These are phyloP conservation scores for Catalaphyllia jardinei DNA, from an alignment of 64 coral and sea anemone genomes.

Conservation along the genomic window DNA sequence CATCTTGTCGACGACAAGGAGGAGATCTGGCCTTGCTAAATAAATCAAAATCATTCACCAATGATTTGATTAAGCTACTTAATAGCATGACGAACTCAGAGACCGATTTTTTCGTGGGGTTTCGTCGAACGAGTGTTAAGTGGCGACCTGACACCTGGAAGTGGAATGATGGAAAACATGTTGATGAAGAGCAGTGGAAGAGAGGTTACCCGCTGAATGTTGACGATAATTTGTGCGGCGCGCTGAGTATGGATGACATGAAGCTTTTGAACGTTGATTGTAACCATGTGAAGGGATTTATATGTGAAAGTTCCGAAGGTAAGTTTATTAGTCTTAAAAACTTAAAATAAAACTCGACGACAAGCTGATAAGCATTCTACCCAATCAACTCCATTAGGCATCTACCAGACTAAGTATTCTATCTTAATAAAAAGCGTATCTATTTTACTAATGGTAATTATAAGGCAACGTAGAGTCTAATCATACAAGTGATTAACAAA, in stretches of 20 bases:
- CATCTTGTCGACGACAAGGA: constrained; percentile 28
- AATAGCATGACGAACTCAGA: constrained; percentile 8
- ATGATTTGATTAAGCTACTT: not conserved
- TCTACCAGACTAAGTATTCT: no score
- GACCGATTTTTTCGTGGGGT: constrained; percentile 30
- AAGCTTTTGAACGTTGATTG: constrained; percentile 11
- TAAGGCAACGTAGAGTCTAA: no score
- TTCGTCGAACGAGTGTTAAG: constrained; percentile 3
- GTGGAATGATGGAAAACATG: constrained; percentile 41
- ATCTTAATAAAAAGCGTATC: no score
- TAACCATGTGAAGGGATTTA: constrained; percentile 34
- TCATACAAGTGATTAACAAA: no score
- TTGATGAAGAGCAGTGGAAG: constrained; percentile 19
- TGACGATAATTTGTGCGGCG: constrained; percentile 9
- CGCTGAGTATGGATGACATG: not conserved
- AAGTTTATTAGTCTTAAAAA: not conserved
- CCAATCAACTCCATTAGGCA: no score
- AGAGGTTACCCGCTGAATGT: constrained; percentile 21
- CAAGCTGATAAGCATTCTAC: no score
- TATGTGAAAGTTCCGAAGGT: constrained; percentile 44
- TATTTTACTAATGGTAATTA: no score
- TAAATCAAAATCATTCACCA: not conserved
- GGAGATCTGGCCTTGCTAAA: constrained; percentile 37
- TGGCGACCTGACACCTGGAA: not conserved
- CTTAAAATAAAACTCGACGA: no score